These are phyloP conservation scores for Thysanoteuthis rhombus DNA, from an alignment of 2,888 invertebrate genomes.

Conservation along the genomic window DNA sequence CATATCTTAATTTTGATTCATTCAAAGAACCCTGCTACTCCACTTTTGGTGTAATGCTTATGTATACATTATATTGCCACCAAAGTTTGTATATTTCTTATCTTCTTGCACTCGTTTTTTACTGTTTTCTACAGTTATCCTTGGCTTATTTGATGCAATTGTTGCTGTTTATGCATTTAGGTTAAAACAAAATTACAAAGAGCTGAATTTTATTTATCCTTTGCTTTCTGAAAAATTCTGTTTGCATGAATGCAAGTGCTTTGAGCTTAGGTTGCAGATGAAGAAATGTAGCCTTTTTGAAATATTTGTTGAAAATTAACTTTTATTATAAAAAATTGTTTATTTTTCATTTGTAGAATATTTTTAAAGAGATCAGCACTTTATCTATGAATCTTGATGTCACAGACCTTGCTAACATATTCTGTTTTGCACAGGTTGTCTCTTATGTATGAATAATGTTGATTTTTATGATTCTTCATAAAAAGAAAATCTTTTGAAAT, in stretches of 20 bases:
- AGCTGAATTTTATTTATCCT: neutral
- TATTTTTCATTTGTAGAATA: neutral
- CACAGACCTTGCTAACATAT: neutral
- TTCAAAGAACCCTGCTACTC: neutral
- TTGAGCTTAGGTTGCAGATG: neutral
- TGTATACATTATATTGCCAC: no score
- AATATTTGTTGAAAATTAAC: no score
- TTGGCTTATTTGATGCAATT: neutral
- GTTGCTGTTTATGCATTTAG: neutral
- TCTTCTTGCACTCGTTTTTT: neutral
- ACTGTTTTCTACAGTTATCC: neutral
- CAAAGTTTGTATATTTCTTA: neutral
- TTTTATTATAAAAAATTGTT: neutral
- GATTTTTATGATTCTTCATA: neutral
- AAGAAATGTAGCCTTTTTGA: neutral
- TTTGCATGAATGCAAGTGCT: neutral
- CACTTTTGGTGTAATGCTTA: neutral
- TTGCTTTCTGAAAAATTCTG: neutral
- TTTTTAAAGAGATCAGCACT: neutral
- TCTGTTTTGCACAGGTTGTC: neutral
- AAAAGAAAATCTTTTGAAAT: neutral
- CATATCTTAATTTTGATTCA: neutral
- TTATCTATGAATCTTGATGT: neutral
- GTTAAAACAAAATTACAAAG: neutral
- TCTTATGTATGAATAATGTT: neutral